Evolutionary conservation across 2,797 vertebrate species (phyloP), one percentile per base, ranked within the genome.

Genomic region (Hippocampus kuda): DNA sequence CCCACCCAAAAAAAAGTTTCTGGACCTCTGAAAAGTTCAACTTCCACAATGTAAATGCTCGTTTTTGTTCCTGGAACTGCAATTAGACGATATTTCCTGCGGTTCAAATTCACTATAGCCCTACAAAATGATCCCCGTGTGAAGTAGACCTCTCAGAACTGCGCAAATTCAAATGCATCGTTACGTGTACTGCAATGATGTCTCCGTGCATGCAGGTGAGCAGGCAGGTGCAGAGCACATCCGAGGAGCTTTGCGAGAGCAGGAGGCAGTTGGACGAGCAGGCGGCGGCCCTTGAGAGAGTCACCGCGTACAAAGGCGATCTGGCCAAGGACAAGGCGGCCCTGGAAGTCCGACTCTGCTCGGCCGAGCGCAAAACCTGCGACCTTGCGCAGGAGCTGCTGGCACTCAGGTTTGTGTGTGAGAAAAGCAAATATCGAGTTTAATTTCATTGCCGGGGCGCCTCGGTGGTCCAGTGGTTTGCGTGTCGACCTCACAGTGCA

Each of bases 321-420:
- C 76, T 92, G 79, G 85, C 89, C 57, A 87, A 89, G 72, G 89
- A 92, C 75, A 87, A 77, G 80, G 89, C 87, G 69, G 82, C 81
- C 69, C 85, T 94, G 80, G 86, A 85, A 59, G 88, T 93, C 81
- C 86, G 84, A 75, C 88, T 92, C 65, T 87, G 87, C 63, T 83
- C 89, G 11, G 81, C 91, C 74, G 91, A 90, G 61, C 85, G 88
- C 77, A 92, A 90, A 75, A 72, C 80, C 77, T 89, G 71, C 65
- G 87, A 87, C 72, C 77, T 88, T 41, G 79, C 81, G 57, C 86
- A 92, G 77, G 92, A 94, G 72, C 82, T 86, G 42, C 75, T 89
- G 30, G 69, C 70, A 22, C 85, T 95, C 77, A 92, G 92, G 91
- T 93, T 4, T 15, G 22, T 56, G 20, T 5, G 30, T 1, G 5